Evolutionary conservation across 2,113 vertebrate genomes (phyloP).

Genomic region (Bufo bufo): DNA sequence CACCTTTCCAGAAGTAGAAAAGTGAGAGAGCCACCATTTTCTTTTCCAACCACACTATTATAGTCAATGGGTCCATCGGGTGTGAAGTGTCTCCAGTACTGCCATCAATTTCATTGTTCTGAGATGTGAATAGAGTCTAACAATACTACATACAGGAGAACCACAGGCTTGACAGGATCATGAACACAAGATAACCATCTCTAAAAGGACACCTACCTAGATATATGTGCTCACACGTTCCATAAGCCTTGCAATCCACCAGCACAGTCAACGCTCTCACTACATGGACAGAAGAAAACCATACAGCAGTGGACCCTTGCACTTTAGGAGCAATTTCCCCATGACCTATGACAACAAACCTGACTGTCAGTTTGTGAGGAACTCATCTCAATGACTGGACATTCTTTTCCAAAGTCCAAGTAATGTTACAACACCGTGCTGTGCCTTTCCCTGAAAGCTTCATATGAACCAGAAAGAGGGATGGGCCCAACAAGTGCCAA

Average conservation of each 20-base stretch:
- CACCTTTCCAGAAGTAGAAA: too few relatives aligned
- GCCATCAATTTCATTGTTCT: too few relatives aligned
- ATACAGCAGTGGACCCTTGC: not conserved
- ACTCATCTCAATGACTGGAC: conserved; percentile 4
- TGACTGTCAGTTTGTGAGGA: not conserved
- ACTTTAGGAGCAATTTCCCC: not conserved
- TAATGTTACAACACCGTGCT: not conserved
- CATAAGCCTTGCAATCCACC: not conserved
- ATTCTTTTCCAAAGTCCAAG: not conserved
- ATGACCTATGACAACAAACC: not conserved
- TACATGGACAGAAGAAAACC: not conserved
- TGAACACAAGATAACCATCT: not conserved
- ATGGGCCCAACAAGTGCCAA: not conserved
- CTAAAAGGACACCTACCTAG: not conserved
- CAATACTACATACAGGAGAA: not conserved
- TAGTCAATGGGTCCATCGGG: too few relatives aligned
- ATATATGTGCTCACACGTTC: not conserved
- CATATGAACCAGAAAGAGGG: not conserved
- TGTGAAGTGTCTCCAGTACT: too few relatives aligned
- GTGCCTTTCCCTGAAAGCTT: not conserved
- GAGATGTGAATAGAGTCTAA: too few relatives aligned
- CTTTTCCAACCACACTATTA: too few relatives aligned
- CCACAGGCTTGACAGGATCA: not conserved
- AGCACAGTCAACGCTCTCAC: not conserved
- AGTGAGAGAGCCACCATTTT: too few relatives aligned